Conservation (phyloP, 1,140 invertebrate species). For the Maniola jurtina region DNA sequence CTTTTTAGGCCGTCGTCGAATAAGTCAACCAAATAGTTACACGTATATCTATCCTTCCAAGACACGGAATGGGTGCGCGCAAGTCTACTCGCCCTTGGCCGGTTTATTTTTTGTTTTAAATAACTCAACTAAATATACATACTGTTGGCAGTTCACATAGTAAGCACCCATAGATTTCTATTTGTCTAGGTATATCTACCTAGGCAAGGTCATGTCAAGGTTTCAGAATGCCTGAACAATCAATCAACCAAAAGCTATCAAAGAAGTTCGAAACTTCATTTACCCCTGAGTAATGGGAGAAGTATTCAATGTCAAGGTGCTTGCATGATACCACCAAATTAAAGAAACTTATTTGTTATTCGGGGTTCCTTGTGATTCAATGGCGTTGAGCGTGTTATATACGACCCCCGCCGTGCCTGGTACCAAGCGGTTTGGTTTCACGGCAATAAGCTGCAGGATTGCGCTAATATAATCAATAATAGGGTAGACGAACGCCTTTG, state of each 20-base stretch:
- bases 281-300: constrained; percentile 24
- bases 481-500: not conserved
- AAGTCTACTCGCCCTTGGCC: no score
- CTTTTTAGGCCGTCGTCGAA: no score
- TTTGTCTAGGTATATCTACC: no score
- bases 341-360: constrained; percentile 61
- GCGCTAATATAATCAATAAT: constrained; percentile 71
- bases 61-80: no score
- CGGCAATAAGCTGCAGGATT: constrained; percentile 50
- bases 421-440: constrained; percentile 43
- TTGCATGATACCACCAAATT: constrained; percentile 71
- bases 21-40: no score
- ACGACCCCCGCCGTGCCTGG: constrained; percentile 58
- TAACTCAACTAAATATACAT: no score
- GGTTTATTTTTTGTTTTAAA: no score
- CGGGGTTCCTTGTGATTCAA: constrained; percentile 57
- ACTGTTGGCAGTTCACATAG: not conserved
- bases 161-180: no score
- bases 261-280: constrained; percentile 22
- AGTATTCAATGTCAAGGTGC: constrained; percentile 61
- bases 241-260: constrained; percentile 1
- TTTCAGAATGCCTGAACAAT: not conserved
- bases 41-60: no score
- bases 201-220: no score
- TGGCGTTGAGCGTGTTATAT: constrained; percentile 58